Percentiles rank a stretch among this genome's conserved stretches.
Evolutionary conservation across 2,797 vertebrate species (phyloP).

Genomic region (Phalloptychus januarius): DNA sequence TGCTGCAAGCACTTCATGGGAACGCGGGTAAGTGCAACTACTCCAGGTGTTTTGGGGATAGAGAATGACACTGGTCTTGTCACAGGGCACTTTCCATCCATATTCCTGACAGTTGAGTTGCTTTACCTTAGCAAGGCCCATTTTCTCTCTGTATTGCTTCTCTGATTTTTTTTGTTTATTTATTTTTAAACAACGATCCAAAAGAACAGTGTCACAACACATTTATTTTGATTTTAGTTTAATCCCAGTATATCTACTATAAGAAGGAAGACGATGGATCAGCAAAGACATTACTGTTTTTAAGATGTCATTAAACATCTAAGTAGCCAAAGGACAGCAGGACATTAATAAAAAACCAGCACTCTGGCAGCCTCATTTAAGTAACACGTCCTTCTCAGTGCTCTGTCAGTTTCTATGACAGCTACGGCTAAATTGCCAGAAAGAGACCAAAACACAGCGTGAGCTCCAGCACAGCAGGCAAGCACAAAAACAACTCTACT

Average conservation of each 20-base stretch:
- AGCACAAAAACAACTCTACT: constrained; percentile 40
- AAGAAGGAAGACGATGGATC: constrained; percentile 5
- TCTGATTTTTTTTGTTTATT: background rate
- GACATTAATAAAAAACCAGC: constrained; percentile 17
- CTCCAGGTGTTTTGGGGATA: background rate
- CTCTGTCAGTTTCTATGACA: constrained; percentile 63
- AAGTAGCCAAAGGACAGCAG: constrained; percentile 18
- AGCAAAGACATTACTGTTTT: constrained; percentile 25
- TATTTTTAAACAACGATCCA: background rate
- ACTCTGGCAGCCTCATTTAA: constrained; percentile 37
- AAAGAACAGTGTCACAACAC: background rate
- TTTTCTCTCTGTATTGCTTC: background rate
- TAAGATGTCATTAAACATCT: constrained; percentile 20
- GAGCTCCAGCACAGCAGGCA: constrained; percentile 28
- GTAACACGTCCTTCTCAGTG: constrained; percentile 37
- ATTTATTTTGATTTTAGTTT: background rate
- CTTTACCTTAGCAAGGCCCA: background rate
- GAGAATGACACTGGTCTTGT: background rate
- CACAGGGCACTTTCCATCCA: background rate
- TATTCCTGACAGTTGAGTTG: background rate
- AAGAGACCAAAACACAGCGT: constrained; percentile 49
- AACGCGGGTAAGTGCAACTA: background rate
- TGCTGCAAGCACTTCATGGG: background rate
- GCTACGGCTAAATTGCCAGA: constrained; percentile 59
- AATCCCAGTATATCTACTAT: background rate